A percentile compares a stretch with the other conserved stretches of the same genome.
Conservation (phyloP, 2,113 vertebrate genomes). For the Coryphaenoides rupestris region DNA sequence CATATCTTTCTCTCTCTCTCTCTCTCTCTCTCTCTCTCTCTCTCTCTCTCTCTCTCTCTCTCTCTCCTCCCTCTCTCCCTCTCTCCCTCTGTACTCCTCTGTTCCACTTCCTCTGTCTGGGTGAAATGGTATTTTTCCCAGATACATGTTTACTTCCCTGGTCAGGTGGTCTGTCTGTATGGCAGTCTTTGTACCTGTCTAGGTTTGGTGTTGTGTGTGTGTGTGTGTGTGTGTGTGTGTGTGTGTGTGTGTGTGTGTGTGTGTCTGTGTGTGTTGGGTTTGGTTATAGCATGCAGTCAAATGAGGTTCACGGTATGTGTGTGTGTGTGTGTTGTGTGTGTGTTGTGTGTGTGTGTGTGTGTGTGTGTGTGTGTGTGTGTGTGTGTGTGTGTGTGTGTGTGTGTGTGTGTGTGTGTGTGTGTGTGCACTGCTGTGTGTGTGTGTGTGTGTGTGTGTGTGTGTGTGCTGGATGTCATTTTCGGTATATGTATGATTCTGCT, state of each 20-base stretch:
- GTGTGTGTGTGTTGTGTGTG: neutral
- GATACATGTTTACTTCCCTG: conserved; percentile 8
- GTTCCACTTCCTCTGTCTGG: conserved; percentile 6
- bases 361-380: conserved; percentile 5
- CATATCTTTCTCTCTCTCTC: too few species aligned
- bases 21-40: neutral
- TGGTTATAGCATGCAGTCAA: neutral
- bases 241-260: neutral
- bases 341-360: neutral
- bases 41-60: neutral
- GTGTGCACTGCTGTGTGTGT: too few species aligned
- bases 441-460: neutral
- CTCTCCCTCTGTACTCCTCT: neutral
- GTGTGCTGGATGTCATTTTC: neutral
- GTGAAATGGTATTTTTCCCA: conserved; percentile 31
- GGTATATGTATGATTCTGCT: too few species aligned
- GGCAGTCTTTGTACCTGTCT: neutral
- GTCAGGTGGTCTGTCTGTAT: neutral
- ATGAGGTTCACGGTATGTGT: neutral
- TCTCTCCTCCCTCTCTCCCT: neutral
- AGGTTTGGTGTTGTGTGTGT: neutral
- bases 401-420: neutral
- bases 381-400: neutral
- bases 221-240: neutral
- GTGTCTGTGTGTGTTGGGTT: too few species aligned